Evolutionary conservation across 2,888 invertebrate species (phyloP), one percentile per base, ranked within the genome.

Genomic region (Dexiosoma caninum): DNA sequence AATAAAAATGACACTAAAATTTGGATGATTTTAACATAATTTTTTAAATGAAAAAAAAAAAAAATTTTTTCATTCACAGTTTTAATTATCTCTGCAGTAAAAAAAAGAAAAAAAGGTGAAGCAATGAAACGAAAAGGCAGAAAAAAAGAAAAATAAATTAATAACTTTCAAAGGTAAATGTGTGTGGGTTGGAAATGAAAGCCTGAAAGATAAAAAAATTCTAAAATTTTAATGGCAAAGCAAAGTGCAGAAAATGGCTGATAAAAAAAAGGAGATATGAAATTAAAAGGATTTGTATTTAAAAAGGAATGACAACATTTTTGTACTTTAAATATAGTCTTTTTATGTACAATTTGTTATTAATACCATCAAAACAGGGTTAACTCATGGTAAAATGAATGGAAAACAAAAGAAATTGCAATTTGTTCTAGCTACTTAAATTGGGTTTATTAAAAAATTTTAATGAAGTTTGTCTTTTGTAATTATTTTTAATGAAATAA

Each of bases 11-110:
- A 44, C 60, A 64, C 62, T 70, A 70, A 70, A 75, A 70, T 66
- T 79, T 51, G 21, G 3, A 57, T 69, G 51, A 70, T 70, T 59
- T 70, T 64, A 59, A 66, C 66, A 80, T 75, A 75, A 75, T 75
- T 66, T 80, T 74, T 69, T 75, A 80, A 80, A 75, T 75, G 79
- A 75, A 57, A 35, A 32, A 16, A 14, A 51, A 51, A 78, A 49
- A 40, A 64, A 42, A 64, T 40, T 59, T 60, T 67, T 49, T 40
- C 49, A 27, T 27, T 19, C 64, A 75, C 44, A 46, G 30, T 70
- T 80, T 79, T 80, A 75, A 80, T 80, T 80, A 80, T 80, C 66
- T 80, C 44, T 37, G 40, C 75, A 64, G 51, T 44, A 60, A 72
- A 72, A 42, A 59, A 46, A 16, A 51, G 1, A 32, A 32, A 2